A percentile compares a stretch with the other conserved stretches of the same genome.
These are phyloP conservation scores for Rhorus exstirpatorius DNA, from an alignment of 2,888 invertebrate genomes.

Conservation along the genomic window DNA sequence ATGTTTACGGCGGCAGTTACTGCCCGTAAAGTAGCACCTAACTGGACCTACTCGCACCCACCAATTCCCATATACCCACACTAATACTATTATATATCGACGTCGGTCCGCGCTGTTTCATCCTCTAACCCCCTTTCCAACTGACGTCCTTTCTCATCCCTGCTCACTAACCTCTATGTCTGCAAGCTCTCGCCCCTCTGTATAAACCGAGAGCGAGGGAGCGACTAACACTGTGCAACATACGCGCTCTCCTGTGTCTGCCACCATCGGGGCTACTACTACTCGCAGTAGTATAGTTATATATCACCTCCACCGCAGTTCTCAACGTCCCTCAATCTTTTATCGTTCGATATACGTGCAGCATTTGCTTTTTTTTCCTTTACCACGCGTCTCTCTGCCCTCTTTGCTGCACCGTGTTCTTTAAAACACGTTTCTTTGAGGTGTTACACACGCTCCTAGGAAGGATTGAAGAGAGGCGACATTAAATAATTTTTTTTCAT, in stretches of 20 bases:
- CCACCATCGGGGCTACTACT: constrained; percentile 26
- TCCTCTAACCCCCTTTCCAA: constrained; percentile 18
- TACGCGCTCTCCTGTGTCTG: constrained; percentile 31
- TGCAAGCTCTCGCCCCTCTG: constrained; percentile 27
- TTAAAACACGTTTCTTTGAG: constrained; percentile 11
- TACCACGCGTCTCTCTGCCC: background rate
- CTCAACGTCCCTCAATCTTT: constrained; percentile 59
- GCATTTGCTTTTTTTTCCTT: constrained; percentile 25
- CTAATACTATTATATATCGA: constrained; percentile 44
- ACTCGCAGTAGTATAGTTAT: constrained; percentile 16
- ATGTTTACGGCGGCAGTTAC: constrained; percentile 79
- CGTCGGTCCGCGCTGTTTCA: constrained; percentile 46
- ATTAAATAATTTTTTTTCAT: too few relatives aligned
- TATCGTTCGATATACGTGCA: constrained; percentile 52
- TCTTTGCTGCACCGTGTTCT: background rate
- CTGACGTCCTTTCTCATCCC: constrained; percentile 46
- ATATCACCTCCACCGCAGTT: constrained; percentile 36
- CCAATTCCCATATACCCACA: constrained; percentile 41
- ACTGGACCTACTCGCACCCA: constrained; percentile 76
- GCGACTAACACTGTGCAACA: constrained; percentile 20
- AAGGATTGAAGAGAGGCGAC: too few relatives aligned
- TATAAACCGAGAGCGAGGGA: constrained; percentile 33
- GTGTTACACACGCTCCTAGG: too few relatives aligned
- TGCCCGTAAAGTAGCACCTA: constrained; percentile 81
- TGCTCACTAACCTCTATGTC: constrained; percentile 35